Evolutionary conservation across 2,888 invertebrate genomes (phyloP), one percentile per base, ranked within the genome.

Genomic region (Phrixothrix hirtus): DNA sequence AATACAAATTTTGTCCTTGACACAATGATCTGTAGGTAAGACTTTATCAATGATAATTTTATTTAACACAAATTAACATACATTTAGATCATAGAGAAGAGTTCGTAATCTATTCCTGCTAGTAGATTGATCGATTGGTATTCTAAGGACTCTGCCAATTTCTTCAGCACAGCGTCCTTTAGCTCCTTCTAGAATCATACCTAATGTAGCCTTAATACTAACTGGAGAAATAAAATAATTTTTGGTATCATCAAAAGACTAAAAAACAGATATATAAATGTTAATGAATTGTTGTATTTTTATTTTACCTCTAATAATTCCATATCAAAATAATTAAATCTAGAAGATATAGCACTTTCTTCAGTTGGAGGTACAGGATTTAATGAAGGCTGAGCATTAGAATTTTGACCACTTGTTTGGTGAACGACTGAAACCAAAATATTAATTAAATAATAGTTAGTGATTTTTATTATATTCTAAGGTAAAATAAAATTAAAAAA

Each of bases 141-240:
- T 69, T 61, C 85, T 77, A 39, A 87, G 68, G 6, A 80, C 78
- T 31, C 74, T 75, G 51, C 78, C 72, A 41, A 88, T 78, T 75
- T 88, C 83, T 5, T 73, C 68, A 2, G 81, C 82, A 7, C 84
- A 83, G 0, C 63, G 59, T 2, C 83, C 85, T 6, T 64, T 67
- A 0, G 86, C 80, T 12, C 83, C 86, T 73, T 86, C 86, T 32
- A 83, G 68, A 29, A 87, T 61, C 79, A 86, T 80, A 3, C 81
- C 82, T 36, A 88, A 67, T 0, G 81, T 80, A 0, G 81, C 76
- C 69, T 86, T 87, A 15, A 85, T 77, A 66, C 85, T 85, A 47
- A 82, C 80, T 10, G 87, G 85, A n/a, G 87, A 86, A 1, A 86
- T 69, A 66, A 87, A 77, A 21, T 85, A 77, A 66, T 87, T 87